Conservation (phyloP, 1,140 invertebrate species). For the Hyphantria cunea region DNA sequence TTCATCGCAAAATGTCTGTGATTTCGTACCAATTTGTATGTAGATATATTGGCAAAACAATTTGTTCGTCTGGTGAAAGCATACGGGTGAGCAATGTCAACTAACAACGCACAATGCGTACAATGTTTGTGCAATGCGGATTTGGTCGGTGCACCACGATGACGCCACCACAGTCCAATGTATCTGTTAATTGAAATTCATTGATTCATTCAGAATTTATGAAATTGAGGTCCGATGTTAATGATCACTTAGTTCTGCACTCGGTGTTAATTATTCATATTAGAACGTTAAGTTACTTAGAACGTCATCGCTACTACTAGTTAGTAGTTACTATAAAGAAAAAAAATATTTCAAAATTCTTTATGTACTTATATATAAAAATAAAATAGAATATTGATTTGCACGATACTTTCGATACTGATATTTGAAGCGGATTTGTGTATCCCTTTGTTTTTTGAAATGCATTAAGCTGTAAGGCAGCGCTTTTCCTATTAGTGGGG, state of each 20-base stretch:
- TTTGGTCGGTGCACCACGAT: slow-evolving; percentile 29
- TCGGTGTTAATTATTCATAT: slow-evolving; percentile 1
- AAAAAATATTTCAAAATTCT: too few relatives aligned
- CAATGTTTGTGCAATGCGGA: slow-evolving; percentile 39
- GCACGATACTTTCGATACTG: too few relatives aligned
- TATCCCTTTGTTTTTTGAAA: too few relatives aligned
- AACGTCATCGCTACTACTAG: neutral
- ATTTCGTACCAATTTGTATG: neutral
- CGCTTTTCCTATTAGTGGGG: too few relatives aligned
- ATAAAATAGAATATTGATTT: too few relatives aligned
- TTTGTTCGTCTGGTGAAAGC: slow-evolving; percentile 21
- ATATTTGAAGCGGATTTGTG: too few relatives aligned
- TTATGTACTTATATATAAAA: too few relatives aligned
- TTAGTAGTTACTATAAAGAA: too few relatives aligned
- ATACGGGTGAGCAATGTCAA: slow-evolving; percentile 48
- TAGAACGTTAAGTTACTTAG: neutral
- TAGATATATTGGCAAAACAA: slow-evolving; percentile 8
- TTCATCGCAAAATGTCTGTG: too few relatives aligned
- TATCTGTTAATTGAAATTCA: slow-evolving; percentile 51
- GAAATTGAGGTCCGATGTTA: neutral
- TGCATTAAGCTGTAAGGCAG: too few relatives aligned
- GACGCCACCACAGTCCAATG: slow-evolving; percentile 21
- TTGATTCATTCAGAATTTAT: slow-evolving; percentile 30
- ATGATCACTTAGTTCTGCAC: neutral
- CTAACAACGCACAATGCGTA: slow-evolving; percentile 43